Evolutionary conservation across 1,140 invertebrate genomes (phyloP), one percentile per base, ranked within the genome.

Genomic region (Drosophila tsacasi): DNA sequence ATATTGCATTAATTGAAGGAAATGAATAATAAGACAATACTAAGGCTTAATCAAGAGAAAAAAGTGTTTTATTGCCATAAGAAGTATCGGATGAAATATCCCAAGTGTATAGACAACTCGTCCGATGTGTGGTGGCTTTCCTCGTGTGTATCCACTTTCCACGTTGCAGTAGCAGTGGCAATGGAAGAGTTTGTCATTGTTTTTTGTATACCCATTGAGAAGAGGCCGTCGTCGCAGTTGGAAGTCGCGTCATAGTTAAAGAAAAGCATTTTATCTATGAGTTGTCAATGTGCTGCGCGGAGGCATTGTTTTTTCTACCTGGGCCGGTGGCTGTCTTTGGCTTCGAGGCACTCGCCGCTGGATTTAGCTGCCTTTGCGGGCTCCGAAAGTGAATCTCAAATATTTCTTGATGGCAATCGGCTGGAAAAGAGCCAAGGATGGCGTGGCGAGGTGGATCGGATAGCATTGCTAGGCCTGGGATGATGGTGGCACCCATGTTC

Each of bases 361-460:
- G 27, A 17, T 65, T 62, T 25, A 32, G 46, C 30, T 35, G 27
- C 35, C 21, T 32, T 49, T 37, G 62, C 66, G 62, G 68, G 65
- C 55, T 61, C 62, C 69, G 77, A 89, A 87, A 89, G 84, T 89
- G 84, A 87, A 87, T 87, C 85, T 87, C 77, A 87, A 87, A 71
- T 81, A 89, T 89, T 84, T 87, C 68, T 78, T 76, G 82, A 84
- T 84, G 73, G 54, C 75, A 67, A 71, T 59, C 65, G 66, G 49
- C 46, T 23, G 74, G 15, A 37, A 50, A 50, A 68, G 64, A 49
- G 63, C 64, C 63, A 60, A 76, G 63, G 74, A 82, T 78, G 68
- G 71, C 35, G 50, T 69, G 49, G 67, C 37, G 63, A 64, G 58
- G 52, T 57, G 46, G 55, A 63, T 40, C 30, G 30, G 23, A 60